Evolutionary conservation across 2,888 invertebrate species (phyloP), one percentile per base, ranked within the genome.

Genomic region (Tinea pellionella): DNA sequence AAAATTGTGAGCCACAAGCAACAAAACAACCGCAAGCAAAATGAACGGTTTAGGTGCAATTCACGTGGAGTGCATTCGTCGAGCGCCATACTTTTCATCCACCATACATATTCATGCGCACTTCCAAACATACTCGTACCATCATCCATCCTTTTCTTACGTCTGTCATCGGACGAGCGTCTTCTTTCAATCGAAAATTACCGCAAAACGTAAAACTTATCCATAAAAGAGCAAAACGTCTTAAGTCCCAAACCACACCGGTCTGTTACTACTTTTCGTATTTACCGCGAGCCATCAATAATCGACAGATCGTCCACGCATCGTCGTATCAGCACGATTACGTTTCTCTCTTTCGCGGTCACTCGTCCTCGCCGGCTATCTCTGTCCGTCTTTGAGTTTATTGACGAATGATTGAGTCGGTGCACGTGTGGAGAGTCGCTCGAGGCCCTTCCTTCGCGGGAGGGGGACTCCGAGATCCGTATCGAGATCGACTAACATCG

Each of bases 361-460:
- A 61, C 63, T 66, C 65, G 64, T 43, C 41, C 19, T 43, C 62
- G 61, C 69, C 74, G 71, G 73, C 74, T 70, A 71, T 82, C 83
- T 78, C 80, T 73, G 68, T 83, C 76, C 61, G 68, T 67, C 75
- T 61, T 65, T 66, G 66, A 68, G 72, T 76, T 71, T 74, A 83
- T 79, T 81, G 78, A 84, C 78, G 80, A 80, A 80, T 81, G 80
- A 82, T 81, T 78, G 80, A 80, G 74, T 72, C 69, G 71, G 68
- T 71, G 68, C 69, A 72, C 72, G 74, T 73, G 72, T 76, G 71
- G 78, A 79, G 77, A 74, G 71, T 68, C 68, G 70, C 70, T 70
- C 69, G 68, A 72, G 73, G 78, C 72, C 74, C 74, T 69, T 72
- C 63, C 63, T 62, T 73, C 77, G 75, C 68, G 72, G 70, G 66